These are phyloP conservation scores for Xiphorhynchus erythropygius DNA, from an alignment of 2,797 vertebrate species.

Conservation along the genomic window DNA sequence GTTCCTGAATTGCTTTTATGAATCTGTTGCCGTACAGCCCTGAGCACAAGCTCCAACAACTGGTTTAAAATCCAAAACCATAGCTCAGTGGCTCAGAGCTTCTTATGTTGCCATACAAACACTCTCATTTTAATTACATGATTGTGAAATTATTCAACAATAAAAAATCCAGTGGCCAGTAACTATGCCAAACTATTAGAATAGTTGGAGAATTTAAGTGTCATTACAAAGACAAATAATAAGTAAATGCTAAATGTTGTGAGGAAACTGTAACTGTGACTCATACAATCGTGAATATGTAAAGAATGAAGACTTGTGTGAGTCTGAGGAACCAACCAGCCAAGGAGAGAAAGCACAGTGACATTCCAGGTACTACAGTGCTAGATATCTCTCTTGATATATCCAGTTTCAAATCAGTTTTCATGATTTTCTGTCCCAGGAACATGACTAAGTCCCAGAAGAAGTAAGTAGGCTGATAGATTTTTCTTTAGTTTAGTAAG, in stretches of 20 bases:
- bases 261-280: not conserved
- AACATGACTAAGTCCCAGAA: not conserved
- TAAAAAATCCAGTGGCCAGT: not conserved
- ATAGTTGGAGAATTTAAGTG: not conserved
- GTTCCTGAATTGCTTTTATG: not conserved
- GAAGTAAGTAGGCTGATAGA: not conserved
- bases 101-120: not conserved
- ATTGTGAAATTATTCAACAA: slow-evolving; percentile 1
- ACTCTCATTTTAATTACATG: not conserved
- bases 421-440: not conserved
- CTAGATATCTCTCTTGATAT: not conserved
- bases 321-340: not conserved
- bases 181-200: not conserved
- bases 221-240: not conserved
- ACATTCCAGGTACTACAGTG: not conserved
- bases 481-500: not conserved
- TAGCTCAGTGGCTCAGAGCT: not conserved
- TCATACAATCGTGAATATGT: not conserved
- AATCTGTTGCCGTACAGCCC: not conserved
- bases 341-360: not conserved
- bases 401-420: not conserved
- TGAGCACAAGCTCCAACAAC: not conserved
- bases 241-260: not conserved
- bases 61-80: not conserved
- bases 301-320: not conserved